Base-by-base conservation (phyloP, 1,140 invertebrate genomes). In the Sinonovacula constricta region DNA sequence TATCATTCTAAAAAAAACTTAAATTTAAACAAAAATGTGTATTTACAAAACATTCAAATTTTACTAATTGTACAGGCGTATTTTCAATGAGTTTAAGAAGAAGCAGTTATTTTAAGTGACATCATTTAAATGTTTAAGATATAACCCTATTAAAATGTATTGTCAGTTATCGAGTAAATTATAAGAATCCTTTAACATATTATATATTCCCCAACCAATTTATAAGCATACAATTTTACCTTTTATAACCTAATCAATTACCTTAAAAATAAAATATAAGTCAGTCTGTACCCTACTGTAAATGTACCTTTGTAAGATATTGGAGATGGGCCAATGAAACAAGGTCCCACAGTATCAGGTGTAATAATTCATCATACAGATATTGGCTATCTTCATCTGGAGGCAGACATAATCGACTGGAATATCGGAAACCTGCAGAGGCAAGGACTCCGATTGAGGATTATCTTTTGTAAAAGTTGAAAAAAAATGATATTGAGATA, bases 271-370 rank as follows among this genome's bases (percentile, higher is more conserved):
- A n/a, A n/a, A n/a, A 45, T 18, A 45, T 45, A 18, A 45, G 7
- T 45, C 18, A 45, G 39, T 45, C 39, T n/a, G n/a, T n/a, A 45
- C 39, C 7, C 18, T 7, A 45, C 7, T 45, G 7, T 45, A 7
- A 0, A 45, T 36, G 15, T 74, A 74, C 70, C 54, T 63, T 62
- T 10, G n/a, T 53, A n/a, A 34, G 4, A 26, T 66, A 66, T 54
- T 49, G 65, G 15, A 65, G 1, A 26, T 75, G 34, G 18, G 62
- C 72, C 12, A 75, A 31, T 10, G 2, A 28, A 12, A 63, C 49
- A 18, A 75, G 62, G 24, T 75, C 72, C 72, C 72, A 75, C 10
- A 75, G 57, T 14, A 66, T 28, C 1, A 66, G 7, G 33, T 75
- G 72, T 54, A 75, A 26, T 24, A 75, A 28, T 45, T 75, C 60